Evolutionary conservation across 2,888 invertebrate species (phyloP).

Genomic region (Pogonocherus hispidulus): DNA sequence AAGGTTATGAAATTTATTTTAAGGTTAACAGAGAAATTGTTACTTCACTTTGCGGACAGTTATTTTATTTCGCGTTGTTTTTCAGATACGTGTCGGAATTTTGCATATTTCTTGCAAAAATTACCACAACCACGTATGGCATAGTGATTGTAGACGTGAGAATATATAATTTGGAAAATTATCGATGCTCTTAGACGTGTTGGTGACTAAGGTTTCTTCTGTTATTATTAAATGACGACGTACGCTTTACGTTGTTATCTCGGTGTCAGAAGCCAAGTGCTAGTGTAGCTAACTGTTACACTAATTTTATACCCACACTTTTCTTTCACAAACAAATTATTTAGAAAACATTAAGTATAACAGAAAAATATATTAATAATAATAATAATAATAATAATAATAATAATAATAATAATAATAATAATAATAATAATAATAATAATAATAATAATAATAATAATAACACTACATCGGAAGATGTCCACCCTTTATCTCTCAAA

Average conservation of each 20-base stretch:
- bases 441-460: no score
- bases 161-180: background rate
- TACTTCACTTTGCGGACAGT: conserved; percentile 5
- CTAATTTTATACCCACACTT: no score
- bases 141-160: background rate
- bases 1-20: conserved; percentile 47
- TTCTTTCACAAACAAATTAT: no score
- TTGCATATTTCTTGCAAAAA: conserved; percentile 1
- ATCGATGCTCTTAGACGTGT: background rate
- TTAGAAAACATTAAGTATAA: no score
- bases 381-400: no score
- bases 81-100: background rate
- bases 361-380: no score
- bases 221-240: background rate
- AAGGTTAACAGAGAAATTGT: conserved; percentile 41
- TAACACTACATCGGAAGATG: no score
- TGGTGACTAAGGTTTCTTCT: background rate
- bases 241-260: background rate
- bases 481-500: no score
- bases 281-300: no score
- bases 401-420: no score
- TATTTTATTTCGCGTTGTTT: background rate
- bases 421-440: no score
- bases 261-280: no score
- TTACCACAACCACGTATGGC: background rate